A percentile compares a stretch with the other conserved stretches of the same genome.
Conservation (phyloP, 2,797 vertebrate species). For the Loris lydekkerianus region DNA sequence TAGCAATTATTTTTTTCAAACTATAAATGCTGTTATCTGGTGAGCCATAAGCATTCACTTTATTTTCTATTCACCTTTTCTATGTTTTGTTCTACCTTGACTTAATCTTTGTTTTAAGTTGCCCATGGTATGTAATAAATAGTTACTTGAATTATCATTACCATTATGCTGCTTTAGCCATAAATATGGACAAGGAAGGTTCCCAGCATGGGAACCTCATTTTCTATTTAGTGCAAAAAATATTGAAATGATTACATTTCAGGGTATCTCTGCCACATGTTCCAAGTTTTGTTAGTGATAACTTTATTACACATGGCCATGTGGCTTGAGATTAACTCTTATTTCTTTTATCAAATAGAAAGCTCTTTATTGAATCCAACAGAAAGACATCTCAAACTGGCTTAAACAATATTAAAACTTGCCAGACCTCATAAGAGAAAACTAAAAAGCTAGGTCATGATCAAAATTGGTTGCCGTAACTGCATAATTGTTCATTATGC, state of each 20-base stretch:
- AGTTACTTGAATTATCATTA: not conserved
- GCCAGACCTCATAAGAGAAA: not conserved
- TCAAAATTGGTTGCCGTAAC: not conserved
- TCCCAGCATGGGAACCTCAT: no score
- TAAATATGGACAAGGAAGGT: not conserved
- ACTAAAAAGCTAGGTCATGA: not conserved
- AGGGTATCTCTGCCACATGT: not conserved
- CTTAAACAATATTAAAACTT: not conserved
- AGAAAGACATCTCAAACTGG: not conserved
- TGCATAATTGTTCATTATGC: not conserved
- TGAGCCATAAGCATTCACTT: not conserved
- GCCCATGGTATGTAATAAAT: not conserved
- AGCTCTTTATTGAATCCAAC: not conserved
- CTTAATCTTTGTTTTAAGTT: constrained; percentile 42
- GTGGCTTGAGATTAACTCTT: not conserved
- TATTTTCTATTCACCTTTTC: not conserved
- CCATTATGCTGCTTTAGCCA: not conserved
- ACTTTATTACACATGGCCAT: not conserved
- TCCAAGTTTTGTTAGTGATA: not conserved
- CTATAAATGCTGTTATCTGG: not conserved
- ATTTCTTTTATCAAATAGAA: not conserved
- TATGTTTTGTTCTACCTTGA: not conserved
- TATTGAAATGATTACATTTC: not conserved
- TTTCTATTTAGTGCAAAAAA: not conserved
- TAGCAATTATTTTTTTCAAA: not conserved